phyloP scores from a whole-genome alignment of 2,888 invertebrate genomes.

The Punctoribates punctum region DNA sequence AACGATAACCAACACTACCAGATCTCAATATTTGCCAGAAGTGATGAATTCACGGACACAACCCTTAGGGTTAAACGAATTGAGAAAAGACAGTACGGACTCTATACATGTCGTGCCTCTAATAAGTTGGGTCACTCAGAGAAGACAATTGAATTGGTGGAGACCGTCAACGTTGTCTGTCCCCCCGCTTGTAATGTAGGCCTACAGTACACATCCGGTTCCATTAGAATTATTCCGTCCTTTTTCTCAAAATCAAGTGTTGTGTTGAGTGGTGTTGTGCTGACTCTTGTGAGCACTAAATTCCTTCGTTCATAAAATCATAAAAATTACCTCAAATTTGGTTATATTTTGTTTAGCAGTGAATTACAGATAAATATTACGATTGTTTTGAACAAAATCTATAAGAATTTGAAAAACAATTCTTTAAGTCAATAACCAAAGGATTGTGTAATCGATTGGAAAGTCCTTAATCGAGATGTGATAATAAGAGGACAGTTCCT shows the following conservation, averaged over 20 bases:
- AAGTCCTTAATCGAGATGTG: too few species aligned
- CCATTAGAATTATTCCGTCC: not conserved
- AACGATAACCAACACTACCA: conserved; percentile 87
- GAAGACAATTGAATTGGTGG: conserved; percentile 74
- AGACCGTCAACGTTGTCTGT: conserved; percentile 85
- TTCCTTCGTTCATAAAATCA: not conserved
- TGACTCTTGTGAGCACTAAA: not conserved
- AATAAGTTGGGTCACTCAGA: conserved; percentile 81
- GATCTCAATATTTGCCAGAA: conserved; percentile 83
- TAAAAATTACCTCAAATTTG: not conserved
- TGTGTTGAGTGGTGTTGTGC: not conserved
- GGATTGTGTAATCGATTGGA: too few species aligned
- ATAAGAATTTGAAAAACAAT: not conserved
- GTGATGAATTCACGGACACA: conserved; percentile 86
- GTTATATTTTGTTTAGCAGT: not conserved
- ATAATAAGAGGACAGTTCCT: too few species aligned
- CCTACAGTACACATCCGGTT: conserved; percentile 10
- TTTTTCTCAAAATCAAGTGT: not conserved
- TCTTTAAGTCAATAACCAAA: not conserved
- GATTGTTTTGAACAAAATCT: not conserved
- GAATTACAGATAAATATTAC: not conserved
- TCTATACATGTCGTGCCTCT: conserved; percentile 77
- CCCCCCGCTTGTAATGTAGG: conserved; percentile 75
- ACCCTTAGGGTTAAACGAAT: conserved; percentile 83
- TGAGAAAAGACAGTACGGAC: conserved; percentile 81